These are phyloP conservation scores for Meghimatium bilineatum DNA, from an alignment of 2,888 invertebrate genomes.

Conservation along the genomic window DNA sequence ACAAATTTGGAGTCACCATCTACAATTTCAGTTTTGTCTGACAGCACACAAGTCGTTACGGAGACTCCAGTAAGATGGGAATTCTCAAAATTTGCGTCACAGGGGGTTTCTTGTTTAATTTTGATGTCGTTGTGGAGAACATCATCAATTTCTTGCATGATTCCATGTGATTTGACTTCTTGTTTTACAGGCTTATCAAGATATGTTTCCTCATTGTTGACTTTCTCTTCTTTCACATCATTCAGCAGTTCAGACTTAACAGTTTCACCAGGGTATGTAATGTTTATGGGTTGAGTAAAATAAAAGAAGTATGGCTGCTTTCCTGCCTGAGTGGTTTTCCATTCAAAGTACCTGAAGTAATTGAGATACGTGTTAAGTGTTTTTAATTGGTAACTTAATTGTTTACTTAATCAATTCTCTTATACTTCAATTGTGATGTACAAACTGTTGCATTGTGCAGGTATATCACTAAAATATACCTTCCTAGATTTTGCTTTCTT, in stretches of 20 bases:
- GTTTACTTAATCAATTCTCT: no score
- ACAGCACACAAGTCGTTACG: background rate
- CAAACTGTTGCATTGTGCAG: no score
- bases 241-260: background rate
- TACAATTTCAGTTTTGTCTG: background rate
- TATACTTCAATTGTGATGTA: no score
- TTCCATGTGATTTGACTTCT: background rate
- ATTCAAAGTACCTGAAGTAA: conserved; percentile 50
- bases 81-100: background rate
- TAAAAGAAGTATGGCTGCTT: conserved; percentile 53
- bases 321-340: conserved; percentile 46
- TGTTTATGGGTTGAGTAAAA: conserved; percentile 39
- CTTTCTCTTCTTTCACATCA: conserved; percentile 9
- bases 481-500: no score
- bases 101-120: background rate
- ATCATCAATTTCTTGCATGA: background rate
- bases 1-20: background rate
- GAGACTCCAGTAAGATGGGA: background rate
- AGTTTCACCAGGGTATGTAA: background rate
- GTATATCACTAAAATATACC: no score
- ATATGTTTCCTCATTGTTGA: background rate
- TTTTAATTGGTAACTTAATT: no score
- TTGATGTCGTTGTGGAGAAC: background rate
- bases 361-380: no score
- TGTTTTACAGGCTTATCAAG: conserved; percentile 15